These are phyloP conservation scores for Macrochelys suwanniensis DNA, from an alignment of 2,797 vertebrate genomes.

Conservation along the genomic window DNA sequence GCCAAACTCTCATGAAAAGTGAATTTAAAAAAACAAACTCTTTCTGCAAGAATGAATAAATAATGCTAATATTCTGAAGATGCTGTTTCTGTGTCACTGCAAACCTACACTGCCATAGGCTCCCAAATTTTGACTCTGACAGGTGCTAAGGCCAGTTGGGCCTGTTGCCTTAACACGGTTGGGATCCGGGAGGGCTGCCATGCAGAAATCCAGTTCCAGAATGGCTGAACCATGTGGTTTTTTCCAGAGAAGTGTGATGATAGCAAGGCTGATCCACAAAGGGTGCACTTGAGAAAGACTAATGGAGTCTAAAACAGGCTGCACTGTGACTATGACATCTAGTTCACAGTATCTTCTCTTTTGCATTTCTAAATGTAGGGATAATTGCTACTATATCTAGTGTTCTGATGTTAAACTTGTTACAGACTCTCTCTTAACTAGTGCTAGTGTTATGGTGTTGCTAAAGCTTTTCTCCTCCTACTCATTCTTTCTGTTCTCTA, in stretches of 20 bases:
- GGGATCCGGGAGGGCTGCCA: not conserved
- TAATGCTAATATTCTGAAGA: not conserved
- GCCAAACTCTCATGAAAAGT: not conserved
- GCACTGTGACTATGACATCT: not conserved
- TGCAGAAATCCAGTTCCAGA: not conserved
- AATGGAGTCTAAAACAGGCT: not conserved
- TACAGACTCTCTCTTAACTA: not conserved
- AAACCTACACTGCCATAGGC: not conserved
- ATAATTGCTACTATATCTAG: conserved; percentile 5
- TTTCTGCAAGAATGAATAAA: not conserved
- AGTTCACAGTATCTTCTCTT: conserved; percentile 10
- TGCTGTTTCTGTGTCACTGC: not conserved
- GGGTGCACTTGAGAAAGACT: not conserved
- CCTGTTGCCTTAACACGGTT: not conserved
- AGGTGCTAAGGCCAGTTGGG: not conserved
- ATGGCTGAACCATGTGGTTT: not conserved
- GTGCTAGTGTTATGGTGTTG: not conserved
- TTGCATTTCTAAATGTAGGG: not conserved
- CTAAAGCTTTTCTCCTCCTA: conserved; percentile 19
- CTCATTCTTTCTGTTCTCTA: conserved; percentile 23
- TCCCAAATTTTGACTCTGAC: not conserved
- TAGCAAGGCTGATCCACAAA: not conserved
- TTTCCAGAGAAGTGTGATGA: not conserved
- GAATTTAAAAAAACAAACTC: not conserved
- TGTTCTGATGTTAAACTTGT: not conserved